phyloP scores from a whole-genome alignment of 2,113 vertebrate genomes.

The Tetrax tetrax region DNA sequence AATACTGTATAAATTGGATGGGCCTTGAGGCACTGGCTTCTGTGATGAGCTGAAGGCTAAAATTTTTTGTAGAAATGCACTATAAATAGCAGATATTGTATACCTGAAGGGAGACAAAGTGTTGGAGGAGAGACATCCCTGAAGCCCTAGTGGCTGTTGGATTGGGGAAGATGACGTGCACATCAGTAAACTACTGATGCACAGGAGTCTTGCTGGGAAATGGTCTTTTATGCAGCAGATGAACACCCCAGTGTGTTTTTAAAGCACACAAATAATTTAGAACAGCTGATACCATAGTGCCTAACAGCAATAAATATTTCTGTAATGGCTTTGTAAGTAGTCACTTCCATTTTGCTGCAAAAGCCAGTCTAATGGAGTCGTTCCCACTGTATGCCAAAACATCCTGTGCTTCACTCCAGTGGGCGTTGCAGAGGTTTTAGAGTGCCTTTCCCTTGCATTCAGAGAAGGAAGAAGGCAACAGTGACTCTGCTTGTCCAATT shows the following conservation, averaged over 20 bases:
- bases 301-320: background rate
- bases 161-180: background rate
- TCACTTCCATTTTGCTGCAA: background rate
- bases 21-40: background rate
- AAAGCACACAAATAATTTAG: background rate
- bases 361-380: background rate
- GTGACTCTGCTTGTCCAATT: background rate
- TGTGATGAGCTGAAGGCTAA: background rate
- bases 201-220: background rate
- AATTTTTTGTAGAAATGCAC: background rate
- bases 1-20: background rate
- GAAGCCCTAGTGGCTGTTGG: background rate
- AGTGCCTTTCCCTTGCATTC: background rate
- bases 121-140: background rate
- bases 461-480: background rate
- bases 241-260: background rate
- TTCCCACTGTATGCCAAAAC: background rate
- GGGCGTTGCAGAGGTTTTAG: background rate
- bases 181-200: background rate
- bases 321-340: background rate
- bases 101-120: background rate
- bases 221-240: background rate
- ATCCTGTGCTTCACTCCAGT: background rate
- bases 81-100: background rate
- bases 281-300: background rate